These are phyloP conservation scores for Orthosia gothica DNA, from an alignment of 2,888 invertebrate species.

Conservation along the genomic window DNA sequence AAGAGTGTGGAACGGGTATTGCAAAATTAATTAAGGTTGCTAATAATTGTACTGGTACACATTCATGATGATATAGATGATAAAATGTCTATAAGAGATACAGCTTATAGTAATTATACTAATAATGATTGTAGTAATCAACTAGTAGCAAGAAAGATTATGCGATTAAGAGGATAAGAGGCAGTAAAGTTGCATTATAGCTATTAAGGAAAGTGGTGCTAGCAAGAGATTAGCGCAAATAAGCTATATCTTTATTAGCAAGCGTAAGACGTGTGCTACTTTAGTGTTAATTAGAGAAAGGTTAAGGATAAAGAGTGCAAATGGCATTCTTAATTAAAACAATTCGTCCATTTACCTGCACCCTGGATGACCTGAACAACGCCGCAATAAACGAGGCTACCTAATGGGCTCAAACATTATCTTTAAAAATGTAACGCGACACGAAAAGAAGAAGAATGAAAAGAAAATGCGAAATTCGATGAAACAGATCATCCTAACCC, in stretches of 20 bases:
- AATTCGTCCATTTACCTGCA: not conserved
- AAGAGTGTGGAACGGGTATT: not conserved
- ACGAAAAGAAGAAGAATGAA: not conserved
- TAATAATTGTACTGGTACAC: slow-evolving; percentile 11
- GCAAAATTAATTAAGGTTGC: slow-evolving; percentile 6
- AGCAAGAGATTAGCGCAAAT: not conserved
- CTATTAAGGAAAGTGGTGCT: slow-evolving; percentile 29
- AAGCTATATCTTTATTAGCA: slow-evolving; percentile 26
- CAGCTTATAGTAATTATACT: not conserved
- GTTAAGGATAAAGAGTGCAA: not conserved
- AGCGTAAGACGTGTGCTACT: not conserved
- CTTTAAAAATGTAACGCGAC: too few relatives aligned
- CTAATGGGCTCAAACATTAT: too few relatives aligned
- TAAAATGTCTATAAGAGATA: not conserved
- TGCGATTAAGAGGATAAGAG: slow-evolving; percentile 16
- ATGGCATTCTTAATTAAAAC: not conserved
- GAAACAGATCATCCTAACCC: not conserved
- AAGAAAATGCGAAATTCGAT: not conserved
- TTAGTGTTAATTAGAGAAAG: slow-evolving; percentile 11
- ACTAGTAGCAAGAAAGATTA: slow-evolving; percentile 5
- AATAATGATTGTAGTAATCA: slow-evolving; percentile 9
- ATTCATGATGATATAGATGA: slow-evolving; percentile 5
- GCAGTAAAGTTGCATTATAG: slow-evolving; percentile 32
- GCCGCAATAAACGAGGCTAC: too few relatives aligned
- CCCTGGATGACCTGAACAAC: too few relatives aligned